Evolutionary conservation across 1,140 invertebrate genomes (phyloP), one percentile per base, ranked within the genome.

Genomic region (Daktulosphaira vitifoliae): DNA sequence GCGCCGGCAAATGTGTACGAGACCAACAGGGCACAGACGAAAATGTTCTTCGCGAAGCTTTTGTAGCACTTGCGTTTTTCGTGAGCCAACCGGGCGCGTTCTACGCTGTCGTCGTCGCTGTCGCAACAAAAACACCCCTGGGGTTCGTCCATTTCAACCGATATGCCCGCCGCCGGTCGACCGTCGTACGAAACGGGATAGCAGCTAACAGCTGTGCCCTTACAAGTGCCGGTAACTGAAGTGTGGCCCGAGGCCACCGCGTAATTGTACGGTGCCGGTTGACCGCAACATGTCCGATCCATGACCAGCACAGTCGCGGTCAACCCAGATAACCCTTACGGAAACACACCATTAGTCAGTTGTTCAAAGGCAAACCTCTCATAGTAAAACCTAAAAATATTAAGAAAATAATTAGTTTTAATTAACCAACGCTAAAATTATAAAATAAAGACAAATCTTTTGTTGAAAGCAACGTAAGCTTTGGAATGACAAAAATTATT

Each of bases 1-100:
- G 92, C 93, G 16, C 90, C 90, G 51, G 95, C 77, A 11, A 96
- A 78, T 0, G 91, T 92, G 76, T 98, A 98, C 3, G 86, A 87
- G 3, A 96, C 80, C 1, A 96, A 81, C 23, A 95, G 79, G 37
- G 83, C 81, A 72, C 90, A 93, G 48, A 96, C 88, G 0, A 90
- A 91, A 23, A 93, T 77, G 74, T 94, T 92, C 7, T 90, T 92
- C 67, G 91, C 81, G 65, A 90, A 80, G 13, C 85, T 84, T 13
- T 85, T 81, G 25, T 85, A 72, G 46, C 86, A 80, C 42, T 80
- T 69, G 81, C 70, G 81, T 81, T 70, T 83, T 79, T 71, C 82
- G 82, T 67, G 80, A 78, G 71, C 80, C 81, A 71, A 81, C 80
- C 39, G 81, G 80, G 39, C 78, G 73, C 23, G 69, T 56, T 69